phyloP scores from a whole-genome alignment of 2,113 vertebrate genomes.

The Ifrita kowaldi region DNA sequence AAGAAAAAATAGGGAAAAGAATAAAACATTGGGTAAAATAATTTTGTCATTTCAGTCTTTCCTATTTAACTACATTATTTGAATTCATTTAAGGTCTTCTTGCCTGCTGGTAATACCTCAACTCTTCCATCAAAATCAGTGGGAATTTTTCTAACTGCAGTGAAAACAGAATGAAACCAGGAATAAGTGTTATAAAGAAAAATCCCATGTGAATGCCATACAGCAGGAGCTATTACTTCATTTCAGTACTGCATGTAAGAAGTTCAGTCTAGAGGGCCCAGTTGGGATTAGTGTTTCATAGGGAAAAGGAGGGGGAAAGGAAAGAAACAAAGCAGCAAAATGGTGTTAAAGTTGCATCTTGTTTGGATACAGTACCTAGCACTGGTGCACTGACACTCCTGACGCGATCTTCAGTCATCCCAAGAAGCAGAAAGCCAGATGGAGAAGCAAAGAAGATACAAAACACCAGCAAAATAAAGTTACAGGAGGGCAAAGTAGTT shows the following conservation, averaged over 20 bases:
- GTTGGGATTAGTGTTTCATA: background rate
- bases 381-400: constrained; percentile 93
- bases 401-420: constrained; percentile 85
- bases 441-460: constrained; percentile 71
- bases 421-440: constrained; percentile 79
- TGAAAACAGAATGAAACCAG: background rate
- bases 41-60: background rate
- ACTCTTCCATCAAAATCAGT: background rate
- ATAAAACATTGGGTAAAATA: background rate
- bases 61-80: background rate
- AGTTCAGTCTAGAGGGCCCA: background rate
- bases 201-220: background rate
- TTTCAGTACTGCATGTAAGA: background rate
- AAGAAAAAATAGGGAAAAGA: background rate
- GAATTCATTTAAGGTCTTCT: background rate
- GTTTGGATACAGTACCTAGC: constrained; percentile 87
- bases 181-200: background rate
- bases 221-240: background rate
- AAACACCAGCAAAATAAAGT: constrained; percentile 79
- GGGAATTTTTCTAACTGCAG: background rate
- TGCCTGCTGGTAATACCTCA: background rate
- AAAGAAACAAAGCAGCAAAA: background rate
- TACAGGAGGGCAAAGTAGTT: constrained; percentile 68
- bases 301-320: background rate
- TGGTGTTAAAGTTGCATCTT: constrained; percentile 13